Evolutionary conservation across 1,140 invertebrate genomes (phyloP).

Genomic region (Saccostrea echinata): DNA sequence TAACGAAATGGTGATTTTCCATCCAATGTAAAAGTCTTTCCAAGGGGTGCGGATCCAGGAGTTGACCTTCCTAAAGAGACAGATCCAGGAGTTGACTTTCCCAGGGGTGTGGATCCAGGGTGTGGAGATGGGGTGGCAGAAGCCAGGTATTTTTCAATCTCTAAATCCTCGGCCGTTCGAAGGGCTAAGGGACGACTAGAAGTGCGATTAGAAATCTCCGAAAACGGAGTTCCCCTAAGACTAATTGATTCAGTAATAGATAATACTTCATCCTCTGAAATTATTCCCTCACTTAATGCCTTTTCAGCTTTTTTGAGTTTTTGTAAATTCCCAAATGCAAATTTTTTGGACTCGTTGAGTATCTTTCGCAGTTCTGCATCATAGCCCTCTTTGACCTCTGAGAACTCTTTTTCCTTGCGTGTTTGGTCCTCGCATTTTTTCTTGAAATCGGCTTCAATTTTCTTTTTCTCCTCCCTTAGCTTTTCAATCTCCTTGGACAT

Average conservation of each 20-base stretch:
- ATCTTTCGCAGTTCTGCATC: constrained; percentile 67
- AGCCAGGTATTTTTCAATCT: constrained; percentile 56
- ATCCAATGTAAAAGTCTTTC: constrained; percentile 21
- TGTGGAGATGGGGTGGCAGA: constrained; percentile 51
- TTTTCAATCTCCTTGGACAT: constrained; percentile 66
- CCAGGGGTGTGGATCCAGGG: constrained; percentile 19
- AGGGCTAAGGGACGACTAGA: constrained; percentile 61
- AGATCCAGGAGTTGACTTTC: constrained; percentile 23
- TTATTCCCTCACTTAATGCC: constrained; percentile 65
- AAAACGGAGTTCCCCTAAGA: constrained; percentile 53
- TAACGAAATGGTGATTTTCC: constrained; percentile 42
- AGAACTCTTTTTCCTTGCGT: constrained; percentile 67
- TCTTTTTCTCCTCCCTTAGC: constrained; percentile 64
- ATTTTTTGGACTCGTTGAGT: constrained; percentile 66
- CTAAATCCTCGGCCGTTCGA: constrained; percentile 61
- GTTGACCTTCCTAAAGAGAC: not conserved
- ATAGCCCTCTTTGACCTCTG: constrained; percentile 68
- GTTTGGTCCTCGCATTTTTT: constrained; percentile 63
- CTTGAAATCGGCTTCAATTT: constrained; percentile 81
- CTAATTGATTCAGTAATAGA: constrained; percentile 37
- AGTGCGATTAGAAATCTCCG: constrained; percentile 59
- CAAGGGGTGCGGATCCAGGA: constrained; percentile 5
- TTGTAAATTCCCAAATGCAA: constrained; percentile 69
- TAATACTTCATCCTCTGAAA: constrained; percentile 64
- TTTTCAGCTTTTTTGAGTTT: constrained; percentile 69